These are phyloP conservation scores for Callospermophilus lateralis DNA, from an alignment of 2,113 vertebrate genomes.

Conservation along the genomic window DNA sequence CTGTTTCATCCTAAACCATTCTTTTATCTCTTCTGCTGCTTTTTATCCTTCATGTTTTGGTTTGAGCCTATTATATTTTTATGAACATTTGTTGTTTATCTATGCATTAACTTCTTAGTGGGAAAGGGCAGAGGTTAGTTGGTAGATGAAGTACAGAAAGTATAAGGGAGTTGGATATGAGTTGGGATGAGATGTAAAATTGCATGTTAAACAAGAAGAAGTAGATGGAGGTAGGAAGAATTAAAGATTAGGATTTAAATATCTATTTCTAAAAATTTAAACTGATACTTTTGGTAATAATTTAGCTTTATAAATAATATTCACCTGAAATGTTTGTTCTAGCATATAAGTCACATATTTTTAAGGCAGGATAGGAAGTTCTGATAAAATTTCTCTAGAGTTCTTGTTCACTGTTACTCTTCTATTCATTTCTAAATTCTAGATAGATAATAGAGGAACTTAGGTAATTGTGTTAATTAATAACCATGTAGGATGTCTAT, in stretches of 20 bases:
- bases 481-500: constrained; percentile 9
- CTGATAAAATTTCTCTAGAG: constrained; percentile 22
- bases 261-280: constrained; percentile 41
- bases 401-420: constrained; percentile 43
- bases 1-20: constrained; percentile 49
- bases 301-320: constrained; percentile 29
- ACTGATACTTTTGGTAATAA: constrained; percentile 19
- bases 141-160: neutral
- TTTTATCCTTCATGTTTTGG: constrained; percentile 25
- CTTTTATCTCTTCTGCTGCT: constrained; percentile 34
- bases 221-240: constrained; percentile 7
- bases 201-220: constrained; percentile 2
- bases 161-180: neutral
- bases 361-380: constrained; percentile 32
- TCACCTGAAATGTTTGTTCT: constrained; percentile 55
- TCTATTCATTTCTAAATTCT: constrained; percentile 55
- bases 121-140: neutral
- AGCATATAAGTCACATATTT: constrained; percentile 2
- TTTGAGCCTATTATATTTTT: constrained; percentile 45
- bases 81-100: constrained; percentile 30
- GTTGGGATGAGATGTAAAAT: neutral
- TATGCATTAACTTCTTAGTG: constrained; percentile 44
- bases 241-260: constrained; percentile 34
- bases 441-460: constrained; percentile 37
- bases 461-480: constrained; percentile 54